Evolutionary conservation across 2,888 invertebrate species (phyloP), one percentile per base, ranked within the genome.

Genomic region (Biston betularia): DNA sequence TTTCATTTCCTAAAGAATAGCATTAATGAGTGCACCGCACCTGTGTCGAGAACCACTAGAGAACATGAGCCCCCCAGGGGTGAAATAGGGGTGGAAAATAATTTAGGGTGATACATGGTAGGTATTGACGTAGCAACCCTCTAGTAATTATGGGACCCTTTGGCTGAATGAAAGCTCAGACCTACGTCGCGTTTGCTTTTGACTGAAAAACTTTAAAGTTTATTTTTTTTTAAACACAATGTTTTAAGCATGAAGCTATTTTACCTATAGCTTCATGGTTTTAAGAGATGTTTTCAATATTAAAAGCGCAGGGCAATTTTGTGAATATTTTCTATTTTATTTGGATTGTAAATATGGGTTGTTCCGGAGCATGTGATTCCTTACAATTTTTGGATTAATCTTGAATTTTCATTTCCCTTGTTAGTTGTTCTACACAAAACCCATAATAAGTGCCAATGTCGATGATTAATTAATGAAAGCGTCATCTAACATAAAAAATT

Each of bases 41-140:
- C 87, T 88, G 87, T 81, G 65, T 38, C 57, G 44, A 57, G 52
- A 57, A 61, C 65, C 65, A 58, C 75, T 68, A 74, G 73, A 68
- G 72, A 79, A 71, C 70, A 74, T 74, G 77, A 80, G 67, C 74
- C 75, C 83, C 82, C 77, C 73, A 72, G 63, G 64, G 77, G 74
- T 76, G 70, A 78, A 80, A 73, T 72, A 73, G 74, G 89, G 88
- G 86, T 73, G 83, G 80, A 85, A 86, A 88, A 88, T 86, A 89
- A 90, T 90, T 89, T 90, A 86, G 87, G 89, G 88, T 88, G 89
- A 88, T 89, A 86, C 83, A 83, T 77, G 79, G 83, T 78, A 81
- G 79, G 83, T 78, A 81, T 78, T 78, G 81, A 79, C 77, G 80
- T 58, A 53, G 62, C 73, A 79, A 74, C 80, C 79, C 83, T 67